Conservation (phyloP, 2,113 vertebrate species). For the Semicossyphus pulcher region DNA sequence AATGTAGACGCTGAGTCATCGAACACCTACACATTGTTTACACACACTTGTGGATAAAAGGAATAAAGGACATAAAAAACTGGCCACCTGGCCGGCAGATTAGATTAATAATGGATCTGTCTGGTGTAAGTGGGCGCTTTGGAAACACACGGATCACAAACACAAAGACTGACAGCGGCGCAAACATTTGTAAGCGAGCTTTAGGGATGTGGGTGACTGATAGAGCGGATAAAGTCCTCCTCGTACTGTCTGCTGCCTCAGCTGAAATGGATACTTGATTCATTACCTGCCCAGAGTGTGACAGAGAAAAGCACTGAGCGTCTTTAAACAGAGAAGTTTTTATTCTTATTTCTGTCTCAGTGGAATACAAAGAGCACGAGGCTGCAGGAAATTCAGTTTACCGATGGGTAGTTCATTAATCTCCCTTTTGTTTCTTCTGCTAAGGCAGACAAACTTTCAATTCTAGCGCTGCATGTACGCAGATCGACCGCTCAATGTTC, state of each 20-base stretch:
- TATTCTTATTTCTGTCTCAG: background rate
- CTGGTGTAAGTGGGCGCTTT: conserved; percentile 18
- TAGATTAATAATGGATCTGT: conserved; percentile 47
- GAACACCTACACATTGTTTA: conserved; percentile 9
- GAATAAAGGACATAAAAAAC: conserved; percentile 25
- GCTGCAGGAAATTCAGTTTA: background rate
- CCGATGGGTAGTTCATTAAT: background rate
- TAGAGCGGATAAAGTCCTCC: conserved; percentile 36
- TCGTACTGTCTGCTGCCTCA: conserved; percentile 25
- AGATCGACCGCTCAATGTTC: background rate
- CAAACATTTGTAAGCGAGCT: conserved; percentile 40
- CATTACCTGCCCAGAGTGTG: conserved; percentile 29
- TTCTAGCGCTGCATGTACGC: background rate
- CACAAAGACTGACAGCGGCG: conserved; percentile 7
- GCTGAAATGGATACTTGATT: conserved; percentile 34
- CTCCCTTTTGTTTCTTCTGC: background rate
- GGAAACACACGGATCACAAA: background rate
- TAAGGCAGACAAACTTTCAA: background rate
- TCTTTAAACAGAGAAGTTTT: background rate
- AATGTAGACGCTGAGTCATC: conserved; percentile 18
- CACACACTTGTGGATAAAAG: conserved; percentile 30
- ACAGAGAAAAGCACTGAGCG: conserved; percentile 2
- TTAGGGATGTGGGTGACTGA: conserved; percentile 29
- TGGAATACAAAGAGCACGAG: background rate
- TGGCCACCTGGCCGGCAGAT: background rate